Conservation (phyloP, 2,113 vertebrate species). For the Silurus meridionalis region DNA sequence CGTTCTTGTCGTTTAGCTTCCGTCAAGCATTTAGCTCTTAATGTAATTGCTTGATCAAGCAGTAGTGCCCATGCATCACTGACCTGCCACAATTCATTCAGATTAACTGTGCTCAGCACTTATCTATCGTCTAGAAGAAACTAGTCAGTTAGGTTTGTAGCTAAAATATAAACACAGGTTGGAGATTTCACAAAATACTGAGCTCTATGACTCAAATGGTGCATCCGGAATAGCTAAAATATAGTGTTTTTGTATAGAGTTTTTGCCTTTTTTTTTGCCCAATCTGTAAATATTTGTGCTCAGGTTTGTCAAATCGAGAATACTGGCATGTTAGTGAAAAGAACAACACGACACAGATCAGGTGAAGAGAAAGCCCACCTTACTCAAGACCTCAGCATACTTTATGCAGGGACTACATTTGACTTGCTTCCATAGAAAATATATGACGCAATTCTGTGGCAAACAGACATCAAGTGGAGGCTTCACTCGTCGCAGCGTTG, state of each 20-base stretch:
- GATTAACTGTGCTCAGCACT: neutral
- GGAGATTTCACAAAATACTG: neutral
- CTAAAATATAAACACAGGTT: neutral
- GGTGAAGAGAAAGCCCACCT: neutral
- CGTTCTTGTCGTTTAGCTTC: neutral
- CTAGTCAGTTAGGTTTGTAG: neutral
- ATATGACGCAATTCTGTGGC: neutral
- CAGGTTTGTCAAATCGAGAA: neutral
- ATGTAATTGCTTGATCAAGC: slow-evolving; percentile 15
- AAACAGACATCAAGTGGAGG: slow-evolving; percentile 1
- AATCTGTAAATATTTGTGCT: neutral
- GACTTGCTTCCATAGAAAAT: neutral
- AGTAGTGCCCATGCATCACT: slow-evolving; percentile 13
- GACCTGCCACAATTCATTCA: neutral
- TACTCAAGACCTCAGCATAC: neutral
- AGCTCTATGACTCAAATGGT: neutral
- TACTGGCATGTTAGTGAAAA: neutral
- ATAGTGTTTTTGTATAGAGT: neutral
- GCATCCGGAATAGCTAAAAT: neutral
- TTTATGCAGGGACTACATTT: neutral
- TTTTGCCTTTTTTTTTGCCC: neutral
- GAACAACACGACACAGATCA: neutral
- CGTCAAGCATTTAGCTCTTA: slow-evolving; percentile 3
- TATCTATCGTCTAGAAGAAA: neutral
- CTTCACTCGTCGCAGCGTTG: neutral